Base-by-base conservation (phyloP, 2,113 vertebrate genomes). In the Syngnathus floridae region DNA sequence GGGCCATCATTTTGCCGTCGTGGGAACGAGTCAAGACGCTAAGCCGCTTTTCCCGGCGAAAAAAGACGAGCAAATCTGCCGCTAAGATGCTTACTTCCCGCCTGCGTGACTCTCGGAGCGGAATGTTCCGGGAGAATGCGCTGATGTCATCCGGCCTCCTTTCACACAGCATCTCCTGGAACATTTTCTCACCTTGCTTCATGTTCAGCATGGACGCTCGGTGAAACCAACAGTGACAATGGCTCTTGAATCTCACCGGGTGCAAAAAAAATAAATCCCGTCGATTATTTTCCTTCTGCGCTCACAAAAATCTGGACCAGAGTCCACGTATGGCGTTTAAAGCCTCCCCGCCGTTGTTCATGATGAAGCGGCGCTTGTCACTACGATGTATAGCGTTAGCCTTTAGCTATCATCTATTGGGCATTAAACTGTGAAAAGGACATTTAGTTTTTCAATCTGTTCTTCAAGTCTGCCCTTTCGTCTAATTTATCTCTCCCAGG, bases 141-240 rank as follows among this genome's bases (percentile, higher is more conserved):
- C 57, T 38, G 57, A 59, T 60, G 58, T 41, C 58, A 60, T 21
- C n/a, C 36, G 38, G 37, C 37, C 19, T 60, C 58, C 58, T 60
- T 60, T 60, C 58, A 22, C 58, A 60, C 58, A 7, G 37, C 19
- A 21, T 40, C 38, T n/a, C 37, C n/a, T 7, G 26, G 26, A 56
- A 56, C 37, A 21, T 60, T 60, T 40, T 60, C 58, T n/a, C 58
- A 60, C 37, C 58, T 60, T 60, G 58, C 58, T 60, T 60, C 38
- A 41, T 19, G 40, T 60, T 60, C 58, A 14, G 58, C 37, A 36
- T 56, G 54, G 54, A 16, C 52, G 12, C 22, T 55, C 52, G 16
- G 52, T 31, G 22, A 22, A 55, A 26, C 22, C 11, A 52, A 22
- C 52, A 31, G 52, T 21, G 10, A 22, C 49, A 55, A 31, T 55